Percentiles rank a stretch among this genome's conserved stretches.
Conservation (phyloP, 2,113 vertebrate genomes). For the Syrrhaptes paradoxus region DNA sequence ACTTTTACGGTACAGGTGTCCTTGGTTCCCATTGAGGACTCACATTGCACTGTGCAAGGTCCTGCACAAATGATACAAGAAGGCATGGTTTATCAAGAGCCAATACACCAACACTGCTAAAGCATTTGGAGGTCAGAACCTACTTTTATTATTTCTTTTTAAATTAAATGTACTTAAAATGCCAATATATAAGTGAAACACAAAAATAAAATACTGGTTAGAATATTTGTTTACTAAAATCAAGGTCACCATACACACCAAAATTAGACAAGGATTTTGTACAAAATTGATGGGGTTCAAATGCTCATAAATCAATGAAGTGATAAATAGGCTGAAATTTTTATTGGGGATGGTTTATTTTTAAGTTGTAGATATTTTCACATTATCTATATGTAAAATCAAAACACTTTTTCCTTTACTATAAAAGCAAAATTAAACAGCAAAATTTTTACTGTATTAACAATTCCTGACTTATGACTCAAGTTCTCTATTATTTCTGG, state of each 20-base stretch:
- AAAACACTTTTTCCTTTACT: background rate
- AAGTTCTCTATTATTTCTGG: background rate
- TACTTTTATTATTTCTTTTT: background rate
- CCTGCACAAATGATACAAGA: background rate
- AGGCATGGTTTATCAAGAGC: background rate
- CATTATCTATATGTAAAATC: background rate
- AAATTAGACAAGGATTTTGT: background rate
- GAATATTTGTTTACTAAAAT: background rate
- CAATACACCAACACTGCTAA: background rate
- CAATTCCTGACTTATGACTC: background rate
- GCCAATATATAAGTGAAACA: background rate
- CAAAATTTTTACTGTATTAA: background rate
- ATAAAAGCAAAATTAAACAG: background rate
- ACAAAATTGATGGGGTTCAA: background rate
- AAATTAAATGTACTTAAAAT: background rate
- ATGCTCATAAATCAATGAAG: background rate
- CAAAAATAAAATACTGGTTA: background rate
- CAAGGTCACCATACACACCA: background rate
- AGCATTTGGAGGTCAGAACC: background rate
- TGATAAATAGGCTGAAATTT: background rate
- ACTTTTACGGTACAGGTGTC: background rate
- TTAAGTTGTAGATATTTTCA: background rate
- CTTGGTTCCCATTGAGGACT: background rate
- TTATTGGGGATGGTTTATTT: background rate
- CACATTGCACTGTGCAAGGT: rapidly evolving